A percentile compares a stretch with the other conserved stretches of the same genome.
Evolutionary conservation across 2,797 vertebrate species (phyloP).

Genomic region (Halcyon smyrnensis): DNA sequence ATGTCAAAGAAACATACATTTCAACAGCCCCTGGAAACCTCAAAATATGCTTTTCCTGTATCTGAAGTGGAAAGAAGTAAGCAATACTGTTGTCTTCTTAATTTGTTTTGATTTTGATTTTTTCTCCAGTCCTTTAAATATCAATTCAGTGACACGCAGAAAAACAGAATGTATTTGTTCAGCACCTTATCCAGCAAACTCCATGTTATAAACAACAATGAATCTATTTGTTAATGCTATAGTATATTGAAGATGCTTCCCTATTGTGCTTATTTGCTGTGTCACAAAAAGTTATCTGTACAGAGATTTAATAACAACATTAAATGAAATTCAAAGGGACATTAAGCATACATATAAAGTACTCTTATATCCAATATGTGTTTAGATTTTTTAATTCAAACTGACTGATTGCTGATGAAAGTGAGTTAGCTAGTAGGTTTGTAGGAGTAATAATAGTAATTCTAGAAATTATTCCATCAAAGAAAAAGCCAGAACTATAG

Average conservation of each 20-base stretch:
- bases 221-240: neutral
- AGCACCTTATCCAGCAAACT: neutral
- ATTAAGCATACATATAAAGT: neutral
- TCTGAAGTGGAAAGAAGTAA: slow-evolving; percentile 33
- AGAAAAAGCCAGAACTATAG: neutral
- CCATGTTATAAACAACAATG: neutral
- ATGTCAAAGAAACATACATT: neutral
- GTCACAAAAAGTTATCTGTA: slow-evolving; percentile 15
- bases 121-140: neutral
- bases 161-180: neutral
- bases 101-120: slow-evolving; percentile 29
- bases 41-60: slow-evolving; percentile 5
- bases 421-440: neutral
- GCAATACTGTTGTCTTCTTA: neutral
- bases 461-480: neutral
- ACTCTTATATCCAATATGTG: neutral
- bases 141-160: slow-evolving; percentile 15
- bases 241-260: neutral
- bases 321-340: neutral
- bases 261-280: neutral
- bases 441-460: neutral
- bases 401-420: slow-evolving; percentile 12
- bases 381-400: slow-evolving; percentile 18
- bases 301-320: slow-evolving; percentile 20
- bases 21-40: slow-evolving; percentile 9